A percentile compares a stretch with the other conserved stretches of the same genome.
phyloP scores from a whole-genome alignment of 2,797 vertebrate species.

The Pseudocheirus occidentalis region DNA sequence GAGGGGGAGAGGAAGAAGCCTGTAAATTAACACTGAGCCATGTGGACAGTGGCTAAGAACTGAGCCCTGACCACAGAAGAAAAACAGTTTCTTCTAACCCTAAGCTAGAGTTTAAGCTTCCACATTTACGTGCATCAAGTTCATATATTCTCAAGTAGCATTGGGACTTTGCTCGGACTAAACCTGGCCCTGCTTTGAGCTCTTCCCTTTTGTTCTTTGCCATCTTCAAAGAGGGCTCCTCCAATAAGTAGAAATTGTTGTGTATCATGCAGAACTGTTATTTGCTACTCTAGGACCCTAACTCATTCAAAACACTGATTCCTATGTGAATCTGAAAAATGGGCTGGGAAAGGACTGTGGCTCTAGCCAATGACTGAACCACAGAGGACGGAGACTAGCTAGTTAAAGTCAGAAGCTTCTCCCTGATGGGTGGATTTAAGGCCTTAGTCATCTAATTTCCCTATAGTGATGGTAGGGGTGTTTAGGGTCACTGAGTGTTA shows the following conservation, averaged over 20 bases:
- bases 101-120: background rate
- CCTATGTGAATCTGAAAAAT: background rate
- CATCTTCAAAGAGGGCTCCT: background rate
- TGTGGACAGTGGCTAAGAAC: background rate
- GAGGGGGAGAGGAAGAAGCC: background rate
- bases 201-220: background rate
- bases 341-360: background rate
- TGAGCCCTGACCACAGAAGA: background rate
- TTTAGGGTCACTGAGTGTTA: background rate
- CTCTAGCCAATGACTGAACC: background rate
- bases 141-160: background rate
- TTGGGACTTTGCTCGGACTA: background rate
- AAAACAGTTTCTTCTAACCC: background rate
- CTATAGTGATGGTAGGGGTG: background rate
- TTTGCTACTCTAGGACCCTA: background rate
- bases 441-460: background rate
- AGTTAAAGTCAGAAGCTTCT: background rate
- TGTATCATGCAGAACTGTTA: background rate
- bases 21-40: background rate
- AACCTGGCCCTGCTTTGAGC: background rate
- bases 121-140: background rate
- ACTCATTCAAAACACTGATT: background rate
- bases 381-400: background rate
- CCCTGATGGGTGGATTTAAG: background rate
- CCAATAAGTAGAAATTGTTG: background rate